These are phyloP conservation scores for Drosophila yakuba DNA, from an alignment of 1,140 invertebrate genomes.

Conservation along the genomic window DNA sequence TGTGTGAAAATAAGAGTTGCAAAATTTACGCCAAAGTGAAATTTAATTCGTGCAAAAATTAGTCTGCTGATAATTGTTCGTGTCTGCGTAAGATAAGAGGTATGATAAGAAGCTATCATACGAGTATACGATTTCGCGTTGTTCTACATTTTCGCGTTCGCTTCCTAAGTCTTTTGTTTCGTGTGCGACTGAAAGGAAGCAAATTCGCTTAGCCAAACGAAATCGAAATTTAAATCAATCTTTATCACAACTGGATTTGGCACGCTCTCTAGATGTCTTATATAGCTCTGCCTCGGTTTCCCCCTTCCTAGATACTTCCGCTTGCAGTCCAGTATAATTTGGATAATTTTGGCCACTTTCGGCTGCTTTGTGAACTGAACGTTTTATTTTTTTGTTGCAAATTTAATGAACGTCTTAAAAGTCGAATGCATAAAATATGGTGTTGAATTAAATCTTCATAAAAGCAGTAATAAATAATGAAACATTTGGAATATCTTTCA, in stretches of 20 bases:
- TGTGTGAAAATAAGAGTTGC: constrained; percentile 36
- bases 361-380: constrained; percentile 13
- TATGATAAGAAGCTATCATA: constrained; percentile 23
- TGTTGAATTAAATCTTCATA: not conserved
- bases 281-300: constrained; percentile 41
- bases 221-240: constrained; percentile 64
- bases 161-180: constrained; percentile 80
- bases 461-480: not conserved
- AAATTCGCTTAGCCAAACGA: constrained; percentile 41
- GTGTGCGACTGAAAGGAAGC: constrained; percentile 64
- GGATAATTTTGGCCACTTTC: constrained; percentile 17
- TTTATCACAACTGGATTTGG: constrained; percentile 79
- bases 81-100: not conserved
- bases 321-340: constrained; percentile 55
- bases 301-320: constrained; percentile 62
- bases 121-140: constrained; percentile 5
- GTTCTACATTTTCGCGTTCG: constrained; percentile 57
- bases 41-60: not conserved
- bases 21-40: constrained; percentile 62
- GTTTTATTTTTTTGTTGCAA: constrained; percentile 12
- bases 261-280: constrained; percentile 54
- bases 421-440: not conserved
- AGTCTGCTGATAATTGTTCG: constrained; percentile 4
- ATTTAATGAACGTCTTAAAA: constrained; percentile 3
- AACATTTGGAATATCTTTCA: not conserved